Conservation (phyloP, 2,113 vertebrate species). For the Corythornis cristatus region DNA sequence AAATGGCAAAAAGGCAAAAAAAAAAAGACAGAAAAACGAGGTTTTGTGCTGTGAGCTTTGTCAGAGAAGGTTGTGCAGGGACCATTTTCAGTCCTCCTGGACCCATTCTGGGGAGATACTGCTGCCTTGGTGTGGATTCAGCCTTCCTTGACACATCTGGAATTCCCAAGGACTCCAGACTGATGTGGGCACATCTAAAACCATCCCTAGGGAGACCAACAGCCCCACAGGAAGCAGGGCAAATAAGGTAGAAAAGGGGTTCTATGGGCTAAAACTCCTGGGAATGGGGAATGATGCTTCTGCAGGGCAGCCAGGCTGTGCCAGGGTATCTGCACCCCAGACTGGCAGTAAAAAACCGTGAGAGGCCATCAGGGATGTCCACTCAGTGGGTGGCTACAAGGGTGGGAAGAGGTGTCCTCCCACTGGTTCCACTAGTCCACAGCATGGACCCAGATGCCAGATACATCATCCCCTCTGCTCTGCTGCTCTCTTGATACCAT, state of each 20-base stretch:
- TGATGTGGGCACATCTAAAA: not conserved
- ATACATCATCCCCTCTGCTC: fast-evolving
- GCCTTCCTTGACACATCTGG: not conserved
- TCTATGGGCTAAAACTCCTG: not conserved
- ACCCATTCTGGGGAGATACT: not conserved
- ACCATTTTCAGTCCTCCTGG: not conserved
- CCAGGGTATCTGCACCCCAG: not conserved
- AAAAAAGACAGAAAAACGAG: not conserved
- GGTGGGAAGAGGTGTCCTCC: not conserved
- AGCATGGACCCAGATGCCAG: fast-evolving
- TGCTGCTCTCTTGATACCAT: not conserved
- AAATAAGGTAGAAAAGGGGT: not conserved
- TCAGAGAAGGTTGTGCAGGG: not conserved
- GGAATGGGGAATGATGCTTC: not conserved
- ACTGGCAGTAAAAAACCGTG: not conserved
- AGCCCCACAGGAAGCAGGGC: not conserved
- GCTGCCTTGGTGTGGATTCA: not conserved
- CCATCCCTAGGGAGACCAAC: not conserved
- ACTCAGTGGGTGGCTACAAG: not conserved
- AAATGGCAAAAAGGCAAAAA: not conserved
- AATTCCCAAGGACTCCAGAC: not conserved
- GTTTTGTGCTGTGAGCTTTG: not conserved
- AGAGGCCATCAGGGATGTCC: not conserved
- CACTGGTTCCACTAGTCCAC: fast-evolving
- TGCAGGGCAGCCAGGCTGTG: not conserved